Base-by-base conservation (phyloP, 1,140 invertebrate genomes). In the Drosophila eugracilis region DNA sequence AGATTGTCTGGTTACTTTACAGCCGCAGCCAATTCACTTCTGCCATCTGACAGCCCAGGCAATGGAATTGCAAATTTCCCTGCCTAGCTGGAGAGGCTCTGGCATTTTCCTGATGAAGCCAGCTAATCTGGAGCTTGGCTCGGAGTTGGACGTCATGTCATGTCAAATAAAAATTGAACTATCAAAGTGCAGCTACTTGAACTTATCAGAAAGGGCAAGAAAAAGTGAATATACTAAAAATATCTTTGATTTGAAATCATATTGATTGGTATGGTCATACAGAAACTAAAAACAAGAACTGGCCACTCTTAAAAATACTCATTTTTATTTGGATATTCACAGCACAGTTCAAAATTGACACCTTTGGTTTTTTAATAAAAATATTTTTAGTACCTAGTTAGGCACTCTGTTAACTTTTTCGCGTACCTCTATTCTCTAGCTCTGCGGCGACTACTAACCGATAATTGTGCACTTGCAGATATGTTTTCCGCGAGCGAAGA, bases 1-100 rank as follows among this genome's bases (percentile, higher is more conserved):
- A 44, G 55, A 55, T 36, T 58, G 30, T 26, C 17, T 50, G 55
- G 15, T 58, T 58, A 58, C 55, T 58, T 58, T 58, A 36, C 55
- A 32, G 55, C 55, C 30, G 55, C 49, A 58, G 21, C 30, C 55
- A 58, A 58, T 58, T 58, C 30, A 54, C 55, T 54, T 54, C 14
- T 54, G 49, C 55, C 49, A 34, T 19, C 12, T 24, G 55, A 58
- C 48, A 58, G 30, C 14, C 53, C 21, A 22, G 26, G 55, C 55
- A 19, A 19, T 55, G 55, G 21, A 59, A 59, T 59, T 59, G 50
- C 54, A 52, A 59, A 59, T 59, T 59, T 54, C 7, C n/a, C 9
- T 32, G 22, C 19, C 21, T 7, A 58, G 15, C 21, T 26, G 44
- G 4, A 9, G n/a, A 30, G n/a, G 7, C 22, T n/a, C 4, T 12